Conservation (phyloP, 2,888 invertebrate species). For the Eudemis profundana region DNA sequence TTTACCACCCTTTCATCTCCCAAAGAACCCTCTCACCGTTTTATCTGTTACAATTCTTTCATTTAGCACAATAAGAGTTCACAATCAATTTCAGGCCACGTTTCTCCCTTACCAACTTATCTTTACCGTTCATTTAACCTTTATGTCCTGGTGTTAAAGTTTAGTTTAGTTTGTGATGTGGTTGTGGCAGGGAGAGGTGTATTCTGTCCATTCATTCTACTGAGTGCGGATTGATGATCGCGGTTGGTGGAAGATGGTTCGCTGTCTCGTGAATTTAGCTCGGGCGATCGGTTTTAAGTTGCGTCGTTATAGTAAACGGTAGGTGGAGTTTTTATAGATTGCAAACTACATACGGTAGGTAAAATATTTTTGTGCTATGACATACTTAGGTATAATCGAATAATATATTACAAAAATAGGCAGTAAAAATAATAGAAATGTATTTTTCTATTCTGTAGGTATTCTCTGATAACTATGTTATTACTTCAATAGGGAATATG, state of each 20-base stretch:
- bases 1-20: constrained; percentile 46
- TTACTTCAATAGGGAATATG: no score
- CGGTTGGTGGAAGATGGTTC: constrained; percentile 72
- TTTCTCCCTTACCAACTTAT: constrained; percentile 59
- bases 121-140: constrained; percentile 47
- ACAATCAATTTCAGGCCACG: constrained; percentile 78
- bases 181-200: constrained; percentile 55
- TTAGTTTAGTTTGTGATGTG: constrained; percentile 45
- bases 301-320: constrained; percentile 8
- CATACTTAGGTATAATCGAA: no score
- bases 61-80: constrained; percentile 80
- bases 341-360: no score
- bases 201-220: constrained; percentile 81
- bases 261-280: constrained; percentile 60
- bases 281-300: constrained; percentile 53
- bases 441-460: no score
- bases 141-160: constrained; percentile 54
- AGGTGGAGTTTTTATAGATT: not conserved
- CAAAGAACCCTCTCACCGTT: constrained; percentile 55
- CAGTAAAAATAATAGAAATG: no score
- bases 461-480: no score
- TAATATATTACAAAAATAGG: no score
- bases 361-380: no score
- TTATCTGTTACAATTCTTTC: constrained; percentile 82
- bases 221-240: constrained; percentile 81